These are phyloP conservation scores for Drosophila helvetica DNA, from an alignment of 2,888 invertebrate species.

Conservation along the genomic window DNA sequence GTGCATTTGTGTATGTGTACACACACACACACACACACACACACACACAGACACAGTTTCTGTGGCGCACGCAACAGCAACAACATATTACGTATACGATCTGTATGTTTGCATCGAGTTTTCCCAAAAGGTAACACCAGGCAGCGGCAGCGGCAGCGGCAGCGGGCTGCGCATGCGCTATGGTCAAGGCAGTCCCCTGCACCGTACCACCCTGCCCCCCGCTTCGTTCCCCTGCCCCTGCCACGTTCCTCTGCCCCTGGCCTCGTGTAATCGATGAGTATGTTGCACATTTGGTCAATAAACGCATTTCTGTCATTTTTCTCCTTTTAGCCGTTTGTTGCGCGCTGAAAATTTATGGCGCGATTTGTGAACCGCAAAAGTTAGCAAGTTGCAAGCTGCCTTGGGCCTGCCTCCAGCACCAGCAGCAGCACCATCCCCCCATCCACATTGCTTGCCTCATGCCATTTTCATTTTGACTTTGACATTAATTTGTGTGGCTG, in stretches of 20 bases:
- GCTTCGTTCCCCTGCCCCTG: neutral
- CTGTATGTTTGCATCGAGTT: constrained; percentile 46
- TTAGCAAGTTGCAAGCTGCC: constrained; percentile 17
- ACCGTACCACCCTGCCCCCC: neutral
- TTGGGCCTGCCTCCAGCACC: neutral
- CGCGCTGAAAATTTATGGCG: constrained; percentile 71
- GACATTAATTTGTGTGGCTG: constrained; percentile 79
- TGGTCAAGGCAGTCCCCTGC: constrained; percentile 73
- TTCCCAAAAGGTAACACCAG: constrained; percentile 69
- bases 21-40: too few relatives aligned
- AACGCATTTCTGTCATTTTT: constrained; percentile 80
- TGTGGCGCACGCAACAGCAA: constrained; percentile 51
- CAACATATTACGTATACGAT: constrained; percentile 73
- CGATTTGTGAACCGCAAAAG: constrained; percentile 59
- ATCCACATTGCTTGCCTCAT: constrained; percentile 64
- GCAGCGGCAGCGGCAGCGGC: neutral
- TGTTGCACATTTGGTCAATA: constrained; percentile 78
- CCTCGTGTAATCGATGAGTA: constrained; percentile 74
- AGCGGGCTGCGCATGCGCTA: constrained; percentile 57
- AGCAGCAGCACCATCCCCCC: too few relatives aligned
- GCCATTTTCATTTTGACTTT: constrained; percentile 79
- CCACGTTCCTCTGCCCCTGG: constrained; percentile 5
- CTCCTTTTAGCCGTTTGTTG: constrained; percentile 37
- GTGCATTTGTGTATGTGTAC: too few relatives aligned
- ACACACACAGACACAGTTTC: too few relatives aligned